phyloP scores from a whole-genome alignment of 2,113 vertebrate genomes.

The Thalassoma bifasciatum region DNA sequence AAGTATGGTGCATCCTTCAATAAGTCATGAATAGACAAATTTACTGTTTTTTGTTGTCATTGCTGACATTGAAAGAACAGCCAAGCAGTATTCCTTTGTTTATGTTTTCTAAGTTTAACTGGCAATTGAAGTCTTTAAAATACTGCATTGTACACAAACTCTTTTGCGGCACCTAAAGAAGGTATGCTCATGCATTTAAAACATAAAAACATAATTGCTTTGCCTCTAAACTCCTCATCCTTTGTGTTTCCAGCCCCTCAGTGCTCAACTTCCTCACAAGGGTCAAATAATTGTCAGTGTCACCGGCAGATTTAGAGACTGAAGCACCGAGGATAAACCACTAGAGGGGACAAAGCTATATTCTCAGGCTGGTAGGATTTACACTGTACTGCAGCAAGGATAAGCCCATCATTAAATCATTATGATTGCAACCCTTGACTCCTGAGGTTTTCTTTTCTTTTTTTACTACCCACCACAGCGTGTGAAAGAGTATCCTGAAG shows the following conservation, averaged over 20 bases:
- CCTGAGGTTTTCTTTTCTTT: constrained; percentile 33
- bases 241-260: constrained; percentile 49
- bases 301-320: constrained; percentile 69
- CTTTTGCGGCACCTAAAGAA: constrained; percentile 2
- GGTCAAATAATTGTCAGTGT: constrained; percentile 76
- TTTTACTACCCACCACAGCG: constrained; percentile 53
- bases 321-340: constrained; percentile 66
- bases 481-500: constrained; percentile 59
- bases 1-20: too few species aligned
- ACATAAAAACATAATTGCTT: constrained; percentile 31
- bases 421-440: constrained; percentile 78
- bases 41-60: too few species aligned
- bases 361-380: constrained; percentile 73
- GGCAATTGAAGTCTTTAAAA: neutral
- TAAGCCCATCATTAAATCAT: constrained; percentile 78
- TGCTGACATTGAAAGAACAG: too few species aligned
- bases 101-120: neutral
- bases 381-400: constrained; percentile 71
- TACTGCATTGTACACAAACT: neutral
- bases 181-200: constrained; percentile 45
- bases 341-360: constrained; percentile 72
- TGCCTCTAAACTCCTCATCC: constrained; percentile 31
- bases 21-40: too few species aligned
- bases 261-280: constrained; percentile 60
- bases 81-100: too few species aligned